Base-by-base conservation (phyloP, 1,140 invertebrate species). In the Eurosta solidaginis region DNA sequence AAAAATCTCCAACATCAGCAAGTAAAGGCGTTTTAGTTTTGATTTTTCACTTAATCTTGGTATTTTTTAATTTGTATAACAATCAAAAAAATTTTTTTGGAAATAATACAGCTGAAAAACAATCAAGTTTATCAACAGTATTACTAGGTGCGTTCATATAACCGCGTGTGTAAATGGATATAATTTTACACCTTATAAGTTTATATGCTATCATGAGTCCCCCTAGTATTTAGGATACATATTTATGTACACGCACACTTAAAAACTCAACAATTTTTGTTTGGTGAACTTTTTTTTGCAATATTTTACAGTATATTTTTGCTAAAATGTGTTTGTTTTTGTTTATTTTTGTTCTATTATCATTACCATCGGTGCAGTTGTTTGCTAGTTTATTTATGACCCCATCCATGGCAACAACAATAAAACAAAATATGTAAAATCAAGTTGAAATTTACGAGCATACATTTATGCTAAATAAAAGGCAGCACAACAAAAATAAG, bases 401-500 rank as follows among this genome's bases (percentile, higher is more conserved):
- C 59, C 59, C n/a, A 40, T n/a, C 36, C 59, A 68, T 27, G 14
- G 27, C 73, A 74, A 74, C 73, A 74, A 74, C 36, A 25, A 25
- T 17, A 4, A 74, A 44, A 74, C 42, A 74, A 44, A 74, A 25
- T 6, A 45, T 45, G 17, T 45, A 74, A 44, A 74, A 47, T 47
- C 73, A 74, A 74, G 29, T 68, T 68, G 44, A 74, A 74, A 74
- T 74, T 74, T 74, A 74, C 44, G 73, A 74, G 42, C 73, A 27
- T 45, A 47, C 73, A 74, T 45, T 74, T 74, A 74, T 74, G 73
- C 73, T 74, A 74, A 74, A 74, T 74, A 47, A 74, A 74, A 44
- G 44, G 73, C 73, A 74, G 36, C 73, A 29, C 17, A 45, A 29
- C 40, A 47, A 45, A 45, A 14, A 47, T 22, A 22, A 42, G 42